A percentile compares a stretch with the other conserved stretches of the same genome.
phyloP scores from a whole-genome alignment of 2,797 vertebrate species.

The Anguilla anguilla region DNA sequence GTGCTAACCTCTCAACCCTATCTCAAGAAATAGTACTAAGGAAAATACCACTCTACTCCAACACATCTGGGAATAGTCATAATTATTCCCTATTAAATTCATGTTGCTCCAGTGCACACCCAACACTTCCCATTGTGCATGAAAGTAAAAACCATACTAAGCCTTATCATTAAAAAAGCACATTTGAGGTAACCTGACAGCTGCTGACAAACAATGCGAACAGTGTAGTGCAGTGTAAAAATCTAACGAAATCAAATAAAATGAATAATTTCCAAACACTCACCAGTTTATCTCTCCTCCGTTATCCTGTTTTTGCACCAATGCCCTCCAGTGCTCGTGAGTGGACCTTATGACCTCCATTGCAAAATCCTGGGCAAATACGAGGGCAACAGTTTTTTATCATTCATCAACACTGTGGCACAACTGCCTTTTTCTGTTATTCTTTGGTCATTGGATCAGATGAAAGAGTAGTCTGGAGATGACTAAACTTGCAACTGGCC shows the following conservation, averaged over 20 bases:
- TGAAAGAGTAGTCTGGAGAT: not conserved
- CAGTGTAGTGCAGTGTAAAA: not conserved
- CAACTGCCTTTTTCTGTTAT: slow-evolving; percentile 1
- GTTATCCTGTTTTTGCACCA: slow-evolving; percentile 82
- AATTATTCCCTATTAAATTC: not conserved
- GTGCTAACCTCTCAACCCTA: not conserved
- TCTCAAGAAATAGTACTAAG: not conserved
- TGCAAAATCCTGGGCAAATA: slow-evolving; percentile 92
- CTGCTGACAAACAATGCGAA: not conserved
- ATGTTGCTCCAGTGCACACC: not conserved
- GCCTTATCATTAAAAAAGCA: slow-evolving; percentile 8
- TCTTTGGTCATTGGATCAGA: not conserved
- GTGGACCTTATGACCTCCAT: slow-evolving; percentile 83
- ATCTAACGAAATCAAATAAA: not conserved
- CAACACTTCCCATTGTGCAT: not conserved
- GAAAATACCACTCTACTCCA: not conserved
- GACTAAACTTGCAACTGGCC: too few species aligned
- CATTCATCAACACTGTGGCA: not conserved
- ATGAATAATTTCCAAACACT: slow-evolving; percentile 46
- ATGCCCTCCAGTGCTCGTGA: slow-evolving; percentile 87
- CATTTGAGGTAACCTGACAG: not conserved
- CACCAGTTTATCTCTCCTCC: slow-evolving; percentile 84
- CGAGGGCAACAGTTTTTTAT: slow-evolving; percentile 1
- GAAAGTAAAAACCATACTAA: not conserved
- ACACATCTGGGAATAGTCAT: not conserved